A percentile compares a stretch with the other conserved stretches of the same genome.
Conservation (phyloP, 2,113 vertebrate species). For the Gymnorhina tibicen region DNA sequence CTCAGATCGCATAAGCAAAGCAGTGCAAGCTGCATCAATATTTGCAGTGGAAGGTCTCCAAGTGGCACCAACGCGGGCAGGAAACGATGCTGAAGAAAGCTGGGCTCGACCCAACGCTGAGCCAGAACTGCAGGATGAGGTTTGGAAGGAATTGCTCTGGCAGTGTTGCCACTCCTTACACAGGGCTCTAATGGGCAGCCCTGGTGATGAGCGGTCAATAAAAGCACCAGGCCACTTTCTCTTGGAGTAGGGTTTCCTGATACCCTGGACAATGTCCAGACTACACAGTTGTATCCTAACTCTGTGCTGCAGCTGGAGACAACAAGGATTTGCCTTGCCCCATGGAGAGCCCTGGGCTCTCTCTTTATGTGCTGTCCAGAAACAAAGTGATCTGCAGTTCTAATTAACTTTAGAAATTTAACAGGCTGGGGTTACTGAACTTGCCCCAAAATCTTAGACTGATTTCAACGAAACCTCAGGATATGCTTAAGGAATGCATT, state of each 20-base stretch:
- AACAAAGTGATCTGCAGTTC: not conserved
- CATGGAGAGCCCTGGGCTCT: not conserved
- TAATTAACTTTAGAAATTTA: not conserved
- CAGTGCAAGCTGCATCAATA: not conserved
- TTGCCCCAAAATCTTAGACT: not conserved
- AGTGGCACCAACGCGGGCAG: not conserved
- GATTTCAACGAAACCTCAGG: not conserved
- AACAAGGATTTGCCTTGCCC: not conserved
- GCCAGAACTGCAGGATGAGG: not conserved
- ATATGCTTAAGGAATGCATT: not conserved
- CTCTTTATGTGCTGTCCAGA: not conserved
- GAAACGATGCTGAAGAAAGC: not conserved
- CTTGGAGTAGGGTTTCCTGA: not conserved
- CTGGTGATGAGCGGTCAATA: fast-evolving
- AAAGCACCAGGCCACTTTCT: not conserved
- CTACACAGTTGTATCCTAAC: not conserved
- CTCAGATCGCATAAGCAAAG: not conserved
- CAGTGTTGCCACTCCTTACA: not conserved
- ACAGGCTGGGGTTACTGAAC: not conserved
- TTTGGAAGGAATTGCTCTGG: not conserved
- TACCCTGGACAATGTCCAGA: not conserved
- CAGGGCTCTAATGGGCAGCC: not conserved
- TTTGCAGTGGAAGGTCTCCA: conserved; percentile 44
- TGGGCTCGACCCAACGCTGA: fast-evolving
- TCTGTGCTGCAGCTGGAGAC: not conserved